A percentile compares a stretch with the other conserved stretches of the same genome.
phyloP scores from a whole-genome alignment of 2,888 invertebrate species.

The Apodemia hepburni region DNA sequence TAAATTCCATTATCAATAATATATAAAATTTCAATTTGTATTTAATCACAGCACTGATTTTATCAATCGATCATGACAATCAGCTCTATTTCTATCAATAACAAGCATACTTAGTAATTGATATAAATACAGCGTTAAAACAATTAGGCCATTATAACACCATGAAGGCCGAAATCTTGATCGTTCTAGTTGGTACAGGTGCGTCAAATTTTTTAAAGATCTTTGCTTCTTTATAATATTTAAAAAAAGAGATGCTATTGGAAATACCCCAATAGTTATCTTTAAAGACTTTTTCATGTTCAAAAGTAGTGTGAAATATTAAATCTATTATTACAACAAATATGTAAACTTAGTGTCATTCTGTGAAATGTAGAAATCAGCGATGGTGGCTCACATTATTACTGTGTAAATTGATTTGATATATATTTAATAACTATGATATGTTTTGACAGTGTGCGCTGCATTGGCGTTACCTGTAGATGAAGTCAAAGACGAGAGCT shows the following conservation, averaged over 20 bases:
- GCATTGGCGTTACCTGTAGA: slow-evolving; percentile 4
- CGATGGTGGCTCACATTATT: neutral
- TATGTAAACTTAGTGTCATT: neutral
- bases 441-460: slow-evolving; percentile 1
- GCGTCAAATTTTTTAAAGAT: neutral
- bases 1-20: too few species aligned
- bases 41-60: too few species aligned
- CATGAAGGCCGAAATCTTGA: neutral
- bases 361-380: neutral
- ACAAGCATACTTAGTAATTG: too few species aligned
- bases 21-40: too few species aligned
- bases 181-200: neutral
- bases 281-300: too few species aligned
- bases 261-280: too few species aligned
- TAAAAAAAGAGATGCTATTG: too few species aligned
- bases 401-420: neutral
- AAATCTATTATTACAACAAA: too few species aligned
- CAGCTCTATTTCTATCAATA: too few species aligned
- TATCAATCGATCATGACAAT: too few species aligned
- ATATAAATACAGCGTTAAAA: neutral
- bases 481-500: neutral
- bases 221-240: too few species aligned
- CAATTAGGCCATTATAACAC: neutral
- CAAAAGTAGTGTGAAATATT: too few species aligned
- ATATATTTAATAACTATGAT: neutral